Percentiles rank a stretch among this genome's conserved stretches.
These are phyloP conservation scores for Porites rus DNA, from an alignment of 92 coral and sea anemone species.

Conservation along the genomic window DNA sequence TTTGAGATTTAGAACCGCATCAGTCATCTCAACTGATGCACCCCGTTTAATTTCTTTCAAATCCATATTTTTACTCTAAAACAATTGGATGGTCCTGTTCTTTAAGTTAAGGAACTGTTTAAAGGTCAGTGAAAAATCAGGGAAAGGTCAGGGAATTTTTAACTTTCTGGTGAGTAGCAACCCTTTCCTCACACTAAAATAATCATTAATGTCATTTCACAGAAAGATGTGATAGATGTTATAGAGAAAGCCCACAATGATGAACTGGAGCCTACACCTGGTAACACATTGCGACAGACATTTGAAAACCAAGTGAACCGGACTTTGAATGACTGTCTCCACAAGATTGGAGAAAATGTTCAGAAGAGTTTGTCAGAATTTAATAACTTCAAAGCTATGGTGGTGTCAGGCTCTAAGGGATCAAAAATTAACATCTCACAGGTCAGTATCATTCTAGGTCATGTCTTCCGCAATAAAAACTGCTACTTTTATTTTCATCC, in stretches of 20 bases:
- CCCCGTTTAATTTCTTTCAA: too few species aligned
- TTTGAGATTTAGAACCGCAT: too few species aligned
- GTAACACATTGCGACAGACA: conserved; percentile 98
- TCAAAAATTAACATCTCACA: conserved; percentile 99
- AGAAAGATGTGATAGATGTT: conserved; percentile 99
- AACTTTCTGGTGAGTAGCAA: too few species aligned
- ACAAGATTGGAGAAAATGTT: conserved; percentile 98
- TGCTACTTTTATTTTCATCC: too few species aligned
- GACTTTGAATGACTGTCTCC: conserved; percentile 98
- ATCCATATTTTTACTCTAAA: too few species aligned
- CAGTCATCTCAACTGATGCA: too few species aligned
- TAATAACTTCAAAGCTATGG: conserved; percentile 99
- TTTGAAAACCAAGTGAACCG: conserved; percentile 99
- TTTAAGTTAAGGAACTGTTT: too few species aligned
- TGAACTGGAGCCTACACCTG: conserved; percentile 96
- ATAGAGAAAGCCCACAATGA: conserved; percentile 99
- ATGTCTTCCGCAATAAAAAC: too few species aligned
- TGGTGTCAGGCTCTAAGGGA: conserved; percentile 99
- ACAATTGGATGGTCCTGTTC: too few species aligned
- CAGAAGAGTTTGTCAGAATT: conserved; percentile 99
- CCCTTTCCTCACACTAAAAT: neutral
- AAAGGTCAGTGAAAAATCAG: too few species aligned
- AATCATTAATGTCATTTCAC: neutral
- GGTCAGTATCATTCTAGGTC: conserved; percentile 52
- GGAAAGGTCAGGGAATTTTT: too few species aligned